Percentiles rank a stretch among this genome's conserved stretches.
These are phyloP conservation scores for Gymnothorax javanicus DNA, from an alignment of 2,797 vertebrate species.

Conservation along the genomic window DNA sequence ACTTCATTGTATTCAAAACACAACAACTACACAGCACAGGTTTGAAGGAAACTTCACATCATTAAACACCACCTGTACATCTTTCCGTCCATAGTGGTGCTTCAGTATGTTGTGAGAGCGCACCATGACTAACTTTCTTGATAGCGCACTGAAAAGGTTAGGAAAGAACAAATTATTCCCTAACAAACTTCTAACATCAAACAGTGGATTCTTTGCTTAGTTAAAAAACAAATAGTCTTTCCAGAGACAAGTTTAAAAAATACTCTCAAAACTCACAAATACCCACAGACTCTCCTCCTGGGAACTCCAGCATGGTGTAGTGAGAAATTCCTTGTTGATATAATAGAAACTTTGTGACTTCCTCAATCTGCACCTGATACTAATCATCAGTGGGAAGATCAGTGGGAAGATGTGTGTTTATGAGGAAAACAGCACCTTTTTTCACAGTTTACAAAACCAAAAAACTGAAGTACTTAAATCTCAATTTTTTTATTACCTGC, in stretches of 20 bases:
- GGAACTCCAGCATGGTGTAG: conserved; percentile 19
- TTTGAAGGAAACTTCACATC: background rate
- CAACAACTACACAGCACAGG: background rate
- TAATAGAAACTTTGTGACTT: background rate
- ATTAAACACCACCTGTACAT: background rate
- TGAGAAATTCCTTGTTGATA: conserved; percentile 9
- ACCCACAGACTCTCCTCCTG: background rate
- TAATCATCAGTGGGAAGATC: background rate
- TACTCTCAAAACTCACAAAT: background rate
- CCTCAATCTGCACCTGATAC: background rate
- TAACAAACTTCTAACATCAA: conserved; percentile 25
- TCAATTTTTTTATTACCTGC: background rate
- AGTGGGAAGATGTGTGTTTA: background rate
- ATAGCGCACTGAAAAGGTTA: conserved; percentile 26
- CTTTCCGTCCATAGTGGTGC: background rate
- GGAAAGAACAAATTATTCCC: conserved; percentile 41
- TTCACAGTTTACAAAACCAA: background rate
- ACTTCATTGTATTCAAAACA: background rate
- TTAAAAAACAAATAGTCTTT: conserved; percentile 10
- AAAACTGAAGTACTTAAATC: background rate
- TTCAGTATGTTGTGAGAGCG: background rate
- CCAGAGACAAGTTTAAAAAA: conserved; percentile 26
- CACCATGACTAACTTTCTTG: too few relatives aligned
- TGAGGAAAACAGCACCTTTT: background rate
- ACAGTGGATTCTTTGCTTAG: background rate